Evolutionary conservation across 2,797 vertebrate species (phyloP).

Genomic region (Mycteria americana): DNA sequence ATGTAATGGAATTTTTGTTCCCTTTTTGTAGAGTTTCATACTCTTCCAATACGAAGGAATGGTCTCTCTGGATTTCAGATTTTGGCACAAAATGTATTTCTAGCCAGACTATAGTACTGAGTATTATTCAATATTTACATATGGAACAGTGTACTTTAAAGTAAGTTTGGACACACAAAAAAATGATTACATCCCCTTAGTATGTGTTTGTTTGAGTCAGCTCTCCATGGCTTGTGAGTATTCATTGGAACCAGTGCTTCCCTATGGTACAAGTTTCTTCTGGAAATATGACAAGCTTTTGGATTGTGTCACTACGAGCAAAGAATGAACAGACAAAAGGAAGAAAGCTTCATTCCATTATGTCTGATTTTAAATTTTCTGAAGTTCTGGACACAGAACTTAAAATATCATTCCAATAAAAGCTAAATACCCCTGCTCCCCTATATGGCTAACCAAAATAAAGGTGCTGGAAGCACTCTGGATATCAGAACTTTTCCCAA

Average conservation of each 20-base stretch:
- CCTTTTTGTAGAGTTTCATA: neutral
- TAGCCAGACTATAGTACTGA: neutral
- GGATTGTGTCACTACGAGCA: neutral
- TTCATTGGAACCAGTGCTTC: neutral
- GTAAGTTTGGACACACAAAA: neutral
- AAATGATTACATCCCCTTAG: neutral
- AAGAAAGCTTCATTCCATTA: neutral
- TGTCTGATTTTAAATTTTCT: neutral
- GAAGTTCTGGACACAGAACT: neutral
- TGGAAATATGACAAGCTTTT: neutral
- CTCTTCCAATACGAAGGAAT: neutral
- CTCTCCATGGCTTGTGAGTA: neutral
- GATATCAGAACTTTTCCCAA: neutral
- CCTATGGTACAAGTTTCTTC: neutral
- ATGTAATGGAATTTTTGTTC: neutral
- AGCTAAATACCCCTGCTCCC: neutral
- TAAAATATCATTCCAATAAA: neutral
- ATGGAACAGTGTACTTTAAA: neutral
- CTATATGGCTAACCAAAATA: neutral
- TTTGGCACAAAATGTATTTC: neutral
- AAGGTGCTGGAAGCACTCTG: neutral
- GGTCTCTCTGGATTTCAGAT: neutral
- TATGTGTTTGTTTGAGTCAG: neutral
- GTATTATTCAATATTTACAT: neutral
- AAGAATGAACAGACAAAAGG: neutral